Evolutionary conservation across 2,888 invertebrate species (phyloP).

Genomic region (Dysmachus trigonus): DNA sequence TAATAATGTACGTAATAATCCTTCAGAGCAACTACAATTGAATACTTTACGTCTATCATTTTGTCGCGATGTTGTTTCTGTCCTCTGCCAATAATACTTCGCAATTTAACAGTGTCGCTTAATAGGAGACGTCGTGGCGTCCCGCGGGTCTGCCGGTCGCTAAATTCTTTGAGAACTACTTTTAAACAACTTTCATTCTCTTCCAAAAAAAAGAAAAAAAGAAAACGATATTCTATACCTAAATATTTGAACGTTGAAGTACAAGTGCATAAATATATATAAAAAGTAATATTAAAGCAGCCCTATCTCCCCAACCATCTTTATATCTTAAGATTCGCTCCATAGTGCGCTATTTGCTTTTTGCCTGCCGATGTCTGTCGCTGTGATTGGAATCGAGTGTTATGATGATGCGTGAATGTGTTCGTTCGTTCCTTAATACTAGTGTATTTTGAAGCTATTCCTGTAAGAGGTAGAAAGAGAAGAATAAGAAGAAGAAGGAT

Average conservation of each 20-base stretch:
- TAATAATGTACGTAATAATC: conserved; percentile 33
- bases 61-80: conserved; percentile 49
- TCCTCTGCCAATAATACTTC: conserved; percentile 28
- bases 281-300: conserved; percentile 21
- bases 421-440: conserved; percentile 19
- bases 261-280: conserved; percentile 18
- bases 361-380: conserved; percentile 1
- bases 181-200: conserved; percentile 7
- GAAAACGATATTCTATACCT: conserved; percentile 5
- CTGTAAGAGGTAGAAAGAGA: conserved; percentile 21
- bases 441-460: conserved; percentile 24
- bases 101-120: conserved; percentile 24
- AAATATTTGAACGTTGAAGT: conserved; percentile 28
- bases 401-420: background rate
- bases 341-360: conserved; percentile 23
- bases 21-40: conserved; percentile 19
- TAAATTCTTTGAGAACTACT: conserved; percentile 5
- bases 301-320: background rate
- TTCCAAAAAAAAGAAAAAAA: background rate
- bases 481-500: conserved; percentile 26
- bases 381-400: background rate
- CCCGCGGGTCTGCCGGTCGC: background rate
- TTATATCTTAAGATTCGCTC: conserved; percentile 16
- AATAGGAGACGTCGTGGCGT: background rate
- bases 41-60: conserved; percentile 41